Evolutionary conservation across 2,113 vertebrate species (phyloP).

Genomic region (Festucalex cinctus): DNA sequence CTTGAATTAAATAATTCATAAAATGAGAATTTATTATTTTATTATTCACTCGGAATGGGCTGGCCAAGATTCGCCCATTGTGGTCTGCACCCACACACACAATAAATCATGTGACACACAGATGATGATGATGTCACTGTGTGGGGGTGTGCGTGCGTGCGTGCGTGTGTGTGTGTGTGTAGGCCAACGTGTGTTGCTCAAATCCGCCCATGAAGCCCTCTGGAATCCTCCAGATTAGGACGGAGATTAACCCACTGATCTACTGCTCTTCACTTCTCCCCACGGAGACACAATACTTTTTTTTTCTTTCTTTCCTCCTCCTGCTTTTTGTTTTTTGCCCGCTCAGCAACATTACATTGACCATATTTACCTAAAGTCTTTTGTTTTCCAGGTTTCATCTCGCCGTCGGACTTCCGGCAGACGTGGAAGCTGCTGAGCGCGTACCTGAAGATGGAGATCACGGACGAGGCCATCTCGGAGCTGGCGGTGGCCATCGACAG

Average conservation of each 20-base stretch:
- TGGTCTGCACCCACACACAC: too few relatives aligned
- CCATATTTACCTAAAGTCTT: neutral
- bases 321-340: too few relatives aligned
- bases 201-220: constrained; percentile 5
- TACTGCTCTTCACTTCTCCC: constrained; percentile 20
- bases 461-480: constrained; percentile 79
- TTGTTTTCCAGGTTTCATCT: constrained; percentile 79
- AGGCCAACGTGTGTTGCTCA: neutral
- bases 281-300: neutral
- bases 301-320: neutral
- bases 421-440: constrained; percentile 89
- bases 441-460: constrained; percentile 82
- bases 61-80: too few relatives aligned
- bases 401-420: constrained; percentile 87
- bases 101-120: too few relatives aligned
- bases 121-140: too few relatives aligned
- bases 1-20: too few relatives aligned
- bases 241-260: constrained; percentile 60
- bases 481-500: constrained; percentile 86
- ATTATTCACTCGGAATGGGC: too few relatives aligned
- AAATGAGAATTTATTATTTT: too few relatives aligned
- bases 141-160: too few relatives aligned
- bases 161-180: too few relatives aligned
- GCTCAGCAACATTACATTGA: neutral
- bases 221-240: constrained; percentile 30